Evolutionary conservation across 2,888 invertebrate genomes (phyloP).

Genomic region (Drosophila sordidula): DNA sequence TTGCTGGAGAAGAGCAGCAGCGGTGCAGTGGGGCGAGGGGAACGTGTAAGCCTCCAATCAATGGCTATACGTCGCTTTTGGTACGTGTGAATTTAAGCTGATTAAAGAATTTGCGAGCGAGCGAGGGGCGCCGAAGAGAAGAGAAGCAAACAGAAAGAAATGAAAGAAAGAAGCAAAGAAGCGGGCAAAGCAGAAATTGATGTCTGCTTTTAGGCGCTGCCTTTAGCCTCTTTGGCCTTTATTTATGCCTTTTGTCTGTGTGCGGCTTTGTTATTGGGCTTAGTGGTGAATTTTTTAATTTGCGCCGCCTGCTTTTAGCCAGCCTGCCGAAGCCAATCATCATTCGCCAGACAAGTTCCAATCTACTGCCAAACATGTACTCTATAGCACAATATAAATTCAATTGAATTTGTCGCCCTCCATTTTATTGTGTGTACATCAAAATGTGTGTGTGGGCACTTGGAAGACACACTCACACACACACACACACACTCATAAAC

Average conservation of each 20-base stretch:
- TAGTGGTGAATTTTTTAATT: constrained; percentile 65
- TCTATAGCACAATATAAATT: constrained; percentile 52
- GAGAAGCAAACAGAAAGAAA: constrained; percentile 15
- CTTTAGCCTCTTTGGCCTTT: constrained; percentile 54
- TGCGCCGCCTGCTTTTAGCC: constrained; percentile 39
- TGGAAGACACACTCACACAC: constrained; percentile 22
- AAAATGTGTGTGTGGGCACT: constrained; percentile 20
- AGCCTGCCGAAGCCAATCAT: constrained; percentile 67
- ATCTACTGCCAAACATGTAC: constrained; percentile 38
- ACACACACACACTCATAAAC: constrained; percentile 29
- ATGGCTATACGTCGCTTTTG: constrained; percentile 81
- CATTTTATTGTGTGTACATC: constrained; percentile 38
- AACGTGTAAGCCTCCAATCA: constrained; percentile 74
- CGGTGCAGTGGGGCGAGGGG: neutral
- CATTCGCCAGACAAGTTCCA: constrained; percentile 61
- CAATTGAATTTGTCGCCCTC: constrained; percentile 58
- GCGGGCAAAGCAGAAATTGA: constrained; percentile 64
- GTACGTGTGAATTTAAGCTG: constrained; percentile 84
- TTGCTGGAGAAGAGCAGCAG: constrained; percentile 17
- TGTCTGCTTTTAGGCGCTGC: constrained; percentile 75
- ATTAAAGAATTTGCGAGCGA: constrained; percentile 79
- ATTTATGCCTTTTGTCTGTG: constrained; percentile 73
- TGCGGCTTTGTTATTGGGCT: constrained; percentile 70
- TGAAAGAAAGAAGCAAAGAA: constrained; percentile 36
- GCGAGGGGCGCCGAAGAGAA: constrained; percentile 5